Evolutionary conservation across 2,113 vertebrate genomes (phyloP).

Genomic region (Sterrhoptilus dennistouni): DNA sequence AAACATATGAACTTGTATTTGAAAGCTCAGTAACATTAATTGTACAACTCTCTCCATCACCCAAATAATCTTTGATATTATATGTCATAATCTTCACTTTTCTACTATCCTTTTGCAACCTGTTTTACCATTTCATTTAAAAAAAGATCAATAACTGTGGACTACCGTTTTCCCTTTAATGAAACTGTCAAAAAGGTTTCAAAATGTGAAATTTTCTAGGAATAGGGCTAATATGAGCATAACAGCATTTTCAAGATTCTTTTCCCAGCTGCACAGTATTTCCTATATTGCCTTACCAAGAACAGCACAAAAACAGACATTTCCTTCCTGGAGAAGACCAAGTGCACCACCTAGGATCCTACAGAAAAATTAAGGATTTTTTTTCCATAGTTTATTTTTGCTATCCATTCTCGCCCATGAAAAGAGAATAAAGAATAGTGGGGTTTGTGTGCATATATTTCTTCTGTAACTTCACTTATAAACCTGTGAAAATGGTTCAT

Average conservation of each 20-base stretch:
- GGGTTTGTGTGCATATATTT: neutral
- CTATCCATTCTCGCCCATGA: neutral
- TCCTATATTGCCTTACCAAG: neutral
- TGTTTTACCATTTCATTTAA: neutral
- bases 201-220: neutral
- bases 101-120: neutral
- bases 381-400: neutral
- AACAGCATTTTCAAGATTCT: neutral
- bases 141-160: neutral
- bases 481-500: neutral
- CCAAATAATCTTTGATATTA: neutral
- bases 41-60: neutral
- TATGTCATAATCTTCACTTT: neutral
- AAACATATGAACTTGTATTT: neutral
- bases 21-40: neutral
- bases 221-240: neutral
- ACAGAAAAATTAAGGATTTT: neutral
- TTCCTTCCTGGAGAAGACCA: neutral
- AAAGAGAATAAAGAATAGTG: neutral
- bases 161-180: neutral
- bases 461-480: neutral
- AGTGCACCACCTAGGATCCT: neutral
- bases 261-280: neutral
- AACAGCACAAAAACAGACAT: neutral
- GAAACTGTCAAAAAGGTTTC: neutral